phyloP scores from a whole-genome alignment of 1,140 invertebrate genomes.

The Conopomorpha cramerella region DNA sequence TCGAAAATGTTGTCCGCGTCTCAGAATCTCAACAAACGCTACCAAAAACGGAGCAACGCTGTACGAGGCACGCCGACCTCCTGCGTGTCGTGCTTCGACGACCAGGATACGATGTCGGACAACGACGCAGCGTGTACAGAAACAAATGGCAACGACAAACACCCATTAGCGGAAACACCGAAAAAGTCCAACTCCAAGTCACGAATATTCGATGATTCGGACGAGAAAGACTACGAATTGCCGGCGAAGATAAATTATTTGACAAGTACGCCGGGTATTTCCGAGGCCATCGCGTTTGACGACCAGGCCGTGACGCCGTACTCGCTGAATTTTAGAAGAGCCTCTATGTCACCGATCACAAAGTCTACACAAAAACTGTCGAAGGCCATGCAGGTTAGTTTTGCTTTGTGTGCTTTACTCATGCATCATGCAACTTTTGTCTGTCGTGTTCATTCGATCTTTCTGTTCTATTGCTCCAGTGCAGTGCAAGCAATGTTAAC shows the following conservation, averaged over 20 bases:
- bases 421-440: conserved; percentile 7
- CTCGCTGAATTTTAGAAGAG: conserved; percentile 60
- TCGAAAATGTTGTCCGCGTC: conserved; percentile 31
- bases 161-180: conserved; percentile 21
- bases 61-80: conserved; percentile 33
- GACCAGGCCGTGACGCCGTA: conserved; percentile 47
- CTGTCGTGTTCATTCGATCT: conserved; percentile 3
- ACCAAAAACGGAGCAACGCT: conserved; percentile 26
- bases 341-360: conserved; percentile 85
- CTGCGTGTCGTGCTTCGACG: conserved; percentile 42
- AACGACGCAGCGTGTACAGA: conserved; percentile 14
- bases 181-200: conserved; percentile 16
- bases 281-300: conserved; percentile 21
- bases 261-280: conserved; percentile 62
- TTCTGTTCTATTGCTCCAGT: not conserved
- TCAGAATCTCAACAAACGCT: conserved; percentile 35
- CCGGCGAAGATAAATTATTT: conserved; percentile 47
- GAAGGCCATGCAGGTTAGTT: conserved; percentile 82
- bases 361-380: conserved; percentile 83
- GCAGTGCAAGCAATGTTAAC: too few species aligned
- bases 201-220: not conserved
- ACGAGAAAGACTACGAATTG: conserved; percentile 9
- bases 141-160: conserved; percentile 6
- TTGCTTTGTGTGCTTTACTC: conserved; percentile 16
- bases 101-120: conserved; percentile 33